These are phyloP conservation scores for Porites rus DNA, from an alignment of 92 coral and sea anemone genomes.

Conservation along the genomic window DNA sequence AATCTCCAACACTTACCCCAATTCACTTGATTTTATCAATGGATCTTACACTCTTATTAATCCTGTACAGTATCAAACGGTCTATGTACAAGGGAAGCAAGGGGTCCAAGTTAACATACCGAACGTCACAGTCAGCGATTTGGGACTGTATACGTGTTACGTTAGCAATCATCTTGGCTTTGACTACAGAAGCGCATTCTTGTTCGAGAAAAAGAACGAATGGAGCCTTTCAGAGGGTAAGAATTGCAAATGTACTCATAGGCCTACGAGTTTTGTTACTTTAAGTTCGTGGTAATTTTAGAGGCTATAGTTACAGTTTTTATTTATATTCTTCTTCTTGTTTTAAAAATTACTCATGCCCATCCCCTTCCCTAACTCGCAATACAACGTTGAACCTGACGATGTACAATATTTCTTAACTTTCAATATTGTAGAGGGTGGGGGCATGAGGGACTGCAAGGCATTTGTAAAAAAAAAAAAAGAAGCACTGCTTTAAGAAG, in stretches of 20 bases:
- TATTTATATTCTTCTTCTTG: no score
- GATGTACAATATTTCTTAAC: no score
- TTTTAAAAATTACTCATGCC: no score
- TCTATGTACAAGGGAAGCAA: slow-evolving; percentile 40
- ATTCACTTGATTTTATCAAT: slow-evolving; percentile 54
- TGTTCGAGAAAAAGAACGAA: slow-evolving; percentile 8
- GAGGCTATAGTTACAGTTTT: no score
- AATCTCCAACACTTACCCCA: slow-evolving; percentile 65
- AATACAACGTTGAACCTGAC: no score
- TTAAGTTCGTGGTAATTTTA: no score
- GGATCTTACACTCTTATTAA: slow-evolving; percentile 69
- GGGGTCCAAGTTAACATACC: slow-evolving; percentile 50
- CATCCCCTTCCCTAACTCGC: no score
- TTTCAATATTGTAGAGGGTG: no score
- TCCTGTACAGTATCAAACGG: slow-evolving; percentile 77
- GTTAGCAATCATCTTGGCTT: slow-evolving; percentile 64
- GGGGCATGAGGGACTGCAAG: no score
- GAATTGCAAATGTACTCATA: background rate
- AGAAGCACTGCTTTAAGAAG: no score
- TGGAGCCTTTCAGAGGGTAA: slow-evolving; percentile 25
- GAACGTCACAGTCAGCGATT: slow-evolving; percentile 39
- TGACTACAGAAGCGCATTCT: slow-evolving; percentile 38
- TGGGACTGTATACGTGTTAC: slow-evolving; percentile 67
- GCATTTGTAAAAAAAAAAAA: no score
- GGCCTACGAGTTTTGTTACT: no score